phyloP scores from a whole-genome alignment of 1,140 invertebrate genomes.

The Phymastichus coffea region DNA sequence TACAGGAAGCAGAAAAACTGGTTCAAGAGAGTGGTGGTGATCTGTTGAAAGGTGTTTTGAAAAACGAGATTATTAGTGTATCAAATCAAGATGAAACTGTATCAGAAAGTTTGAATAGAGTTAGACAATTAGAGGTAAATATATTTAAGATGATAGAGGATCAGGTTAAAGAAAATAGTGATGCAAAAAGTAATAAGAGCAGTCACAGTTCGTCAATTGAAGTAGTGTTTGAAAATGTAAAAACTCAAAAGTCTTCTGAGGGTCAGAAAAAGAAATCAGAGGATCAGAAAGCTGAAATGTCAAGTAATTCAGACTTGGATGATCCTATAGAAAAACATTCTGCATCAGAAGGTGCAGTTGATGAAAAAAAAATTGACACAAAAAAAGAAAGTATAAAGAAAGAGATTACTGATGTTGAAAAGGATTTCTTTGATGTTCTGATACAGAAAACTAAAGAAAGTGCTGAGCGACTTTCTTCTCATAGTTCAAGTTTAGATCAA shows the following conservation, averaged over 20 bases:
- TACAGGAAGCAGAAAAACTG: slow-evolving; percentile 52
- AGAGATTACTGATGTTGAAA: slow-evolving; percentile 55
- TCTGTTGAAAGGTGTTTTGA: slow-evolving; percentile 42
- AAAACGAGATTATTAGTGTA: slow-evolving; percentile 38
- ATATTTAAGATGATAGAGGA: slow-evolving; percentile 51
- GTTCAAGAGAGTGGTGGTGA: slow-evolving; percentile 46
- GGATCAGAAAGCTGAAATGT: slow-evolving; percentile 48
- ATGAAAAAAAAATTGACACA: slow-evolving; percentile 29
- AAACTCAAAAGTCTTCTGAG: slow-evolving; percentile 38
- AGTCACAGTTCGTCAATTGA: slow-evolving; percentile 38
- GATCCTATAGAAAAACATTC: slow-evolving; percentile 54
- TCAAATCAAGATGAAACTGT: slow-evolving; percentile 33
- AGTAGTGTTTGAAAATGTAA: slow-evolving; percentile 40
- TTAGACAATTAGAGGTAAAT: slow-evolving; percentile 46
- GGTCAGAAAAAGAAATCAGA: slow-evolving; percentile 46
- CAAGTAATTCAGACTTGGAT: slow-evolving; percentile 50
- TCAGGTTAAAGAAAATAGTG: slow-evolving; percentile 48
- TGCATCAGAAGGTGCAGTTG: slow-evolving; percentile 41
- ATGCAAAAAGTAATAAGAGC: slow-evolving; percentile 41
- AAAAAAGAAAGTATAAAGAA: slow-evolving; percentile 50
- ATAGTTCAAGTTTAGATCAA: slow-evolving; percentile 50
- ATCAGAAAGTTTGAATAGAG: slow-evolving; percentile 30
- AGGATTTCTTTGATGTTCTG: slow-evolving; percentile 51
- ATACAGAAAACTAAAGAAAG: slow-evolving; percentile 45
- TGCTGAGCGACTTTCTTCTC: slow-evolving; percentile 43